A percentile compares a stretch with the other conserved stretches of the same genome.
These are phyloP conservation scores for Pogonus chalceus DNA, from an alignment of 1,140 invertebrate genomes.

Conservation along the genomic window DNA sequence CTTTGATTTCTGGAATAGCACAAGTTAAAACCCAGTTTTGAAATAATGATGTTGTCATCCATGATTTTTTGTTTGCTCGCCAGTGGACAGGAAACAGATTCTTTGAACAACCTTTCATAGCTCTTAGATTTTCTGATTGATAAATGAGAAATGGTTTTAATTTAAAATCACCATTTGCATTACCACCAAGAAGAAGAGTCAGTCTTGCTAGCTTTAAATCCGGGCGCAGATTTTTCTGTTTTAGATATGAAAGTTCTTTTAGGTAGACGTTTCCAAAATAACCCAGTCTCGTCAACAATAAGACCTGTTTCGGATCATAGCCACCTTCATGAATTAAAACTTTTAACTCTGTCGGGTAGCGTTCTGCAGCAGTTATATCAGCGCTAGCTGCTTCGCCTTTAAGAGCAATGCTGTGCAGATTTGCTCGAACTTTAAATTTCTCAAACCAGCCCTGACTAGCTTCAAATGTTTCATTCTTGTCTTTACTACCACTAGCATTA, in stretches of 20 bases:
- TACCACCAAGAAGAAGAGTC: conserved; percentile 34
- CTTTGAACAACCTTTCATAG: conserved; percentile 25
- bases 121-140: conserved; percentile 31
- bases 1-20: conserved; percentile 27
- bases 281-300: conserved; percentile 33
- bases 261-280: conserved; percentile 41
- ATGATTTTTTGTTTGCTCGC: conserved; percentile 35
- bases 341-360: conserved; percentile 12
- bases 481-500: too few species aligned
- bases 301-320: conserved; percentile 32
- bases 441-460: conserved; percentile 34
- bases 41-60: conserved; percentile 33
- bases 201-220: conserved; percentile 37
- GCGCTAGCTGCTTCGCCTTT: conserved; percentile 27
- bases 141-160: conserved; percentile 38
- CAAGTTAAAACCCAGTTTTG: conserved; percentile 31
- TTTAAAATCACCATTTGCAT: conserved; percentile 34
- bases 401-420: conserved; percentile 28
- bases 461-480: conserved; percentile 12
- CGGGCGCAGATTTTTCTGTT: conserved; percentile 31
- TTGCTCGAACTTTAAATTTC: conserved; percentile 28
- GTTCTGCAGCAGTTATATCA: conserved; percentile 26
- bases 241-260: conserved; percentile 32
- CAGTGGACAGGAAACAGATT: conserved; percentile 33
- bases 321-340: conserved; percentile 24